A percentile compares a stretch with the other conserved stretches of the same genome.
Evolutionary conservation across 2,888 invertebrate species (phyloP).

Genomic region (Oithona nana): DNA sequence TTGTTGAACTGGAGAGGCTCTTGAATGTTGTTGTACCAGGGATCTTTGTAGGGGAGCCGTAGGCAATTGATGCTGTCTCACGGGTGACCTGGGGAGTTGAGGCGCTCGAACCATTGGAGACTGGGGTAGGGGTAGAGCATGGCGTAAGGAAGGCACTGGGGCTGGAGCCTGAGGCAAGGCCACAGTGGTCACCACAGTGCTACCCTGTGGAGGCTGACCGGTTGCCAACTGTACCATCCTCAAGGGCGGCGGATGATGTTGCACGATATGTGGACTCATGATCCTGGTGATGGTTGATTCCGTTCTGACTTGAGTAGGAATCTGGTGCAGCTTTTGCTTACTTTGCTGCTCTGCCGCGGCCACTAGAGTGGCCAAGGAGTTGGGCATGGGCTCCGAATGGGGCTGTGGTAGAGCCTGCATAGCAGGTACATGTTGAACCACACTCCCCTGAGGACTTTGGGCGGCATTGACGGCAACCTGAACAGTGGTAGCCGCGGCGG

Average conservation of each 20-base stretch:
- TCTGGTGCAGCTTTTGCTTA: background rate
- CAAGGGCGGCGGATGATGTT: background rate
- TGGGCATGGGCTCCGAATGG: background rate
- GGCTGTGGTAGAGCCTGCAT: too few species aligned
- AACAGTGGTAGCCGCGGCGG: background rate
- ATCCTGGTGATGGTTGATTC: background rate
- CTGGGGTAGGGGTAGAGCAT: background rate
- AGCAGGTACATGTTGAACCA: too few species aligned
- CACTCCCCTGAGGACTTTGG: background rate
- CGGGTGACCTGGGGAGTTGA: conserved; percentile 1
- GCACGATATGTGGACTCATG: background rate
- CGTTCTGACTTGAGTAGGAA: background rate
- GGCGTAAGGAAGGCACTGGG: background rate
- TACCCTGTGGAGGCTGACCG: background rate
- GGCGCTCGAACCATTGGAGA: background rate
- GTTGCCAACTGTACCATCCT: background rate
- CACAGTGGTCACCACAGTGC: background rate
- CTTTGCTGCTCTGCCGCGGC: background rate
- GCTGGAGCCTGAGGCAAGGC: background rate
- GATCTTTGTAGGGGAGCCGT: background rate
- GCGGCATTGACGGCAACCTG: background rate
- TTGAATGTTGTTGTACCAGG: background rate
- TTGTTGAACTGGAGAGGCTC: too few species aligned
- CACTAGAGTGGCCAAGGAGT: background rate
- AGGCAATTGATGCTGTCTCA: background rate